Conservation (phyloP, 2,888 invertebrate species). For the Noctua janthe region DNA sequence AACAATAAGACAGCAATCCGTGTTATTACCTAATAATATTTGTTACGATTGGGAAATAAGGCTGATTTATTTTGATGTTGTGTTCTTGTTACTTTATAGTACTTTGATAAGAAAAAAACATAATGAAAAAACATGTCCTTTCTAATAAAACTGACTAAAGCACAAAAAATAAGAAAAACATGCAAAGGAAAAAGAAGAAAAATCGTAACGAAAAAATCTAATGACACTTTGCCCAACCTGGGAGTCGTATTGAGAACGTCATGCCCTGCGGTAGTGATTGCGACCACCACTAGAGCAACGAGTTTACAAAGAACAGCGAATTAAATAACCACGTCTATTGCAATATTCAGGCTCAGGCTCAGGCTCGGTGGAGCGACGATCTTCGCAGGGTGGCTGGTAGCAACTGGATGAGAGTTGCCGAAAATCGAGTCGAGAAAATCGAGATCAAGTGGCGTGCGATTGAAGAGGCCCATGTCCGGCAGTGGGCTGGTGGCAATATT, state of each 20-base stretch:
- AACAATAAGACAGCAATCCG: conserved; percentile 13
- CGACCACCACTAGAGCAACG: neutral
- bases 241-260: neutral
- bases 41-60: neutral
- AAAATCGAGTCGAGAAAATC: no score
- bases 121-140: neutral
- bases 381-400: no score
- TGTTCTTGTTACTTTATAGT: no score
- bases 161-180: neutral
- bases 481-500: neutral
- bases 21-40: conserved; percentile 33
- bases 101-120: neutral
- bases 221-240: neutral
- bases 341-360: no score
- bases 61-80: no score
- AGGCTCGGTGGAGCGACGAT: neutral
- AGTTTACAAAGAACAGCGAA: neutral
- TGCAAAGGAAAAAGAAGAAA: neutral
- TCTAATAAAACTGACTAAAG: neutral
- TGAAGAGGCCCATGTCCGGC: neutral
- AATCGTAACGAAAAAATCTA: neutral
- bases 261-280: neutral
- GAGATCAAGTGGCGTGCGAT: no score
- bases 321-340: no score
- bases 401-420: no score